phyloP scores from a whole-genome alignment of 2,888 invertebrate genomes.

The Hofmannophila pseudospretella region DNA sequence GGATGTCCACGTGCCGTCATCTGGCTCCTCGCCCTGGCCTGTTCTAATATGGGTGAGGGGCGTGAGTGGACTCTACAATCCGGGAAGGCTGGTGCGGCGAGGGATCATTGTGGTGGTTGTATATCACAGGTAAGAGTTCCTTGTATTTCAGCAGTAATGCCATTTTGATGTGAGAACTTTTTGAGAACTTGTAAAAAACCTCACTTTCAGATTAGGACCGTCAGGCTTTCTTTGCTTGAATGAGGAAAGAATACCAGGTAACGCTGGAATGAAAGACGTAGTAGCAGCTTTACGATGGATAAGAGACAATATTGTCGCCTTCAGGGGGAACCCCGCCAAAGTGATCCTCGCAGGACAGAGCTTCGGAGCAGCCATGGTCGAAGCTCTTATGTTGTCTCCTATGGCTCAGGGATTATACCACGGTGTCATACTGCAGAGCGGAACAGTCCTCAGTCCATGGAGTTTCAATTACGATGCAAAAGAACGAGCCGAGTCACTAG shows the following conservation, averaged over 20 bases:
- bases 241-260: slow-evolving; percentile 55
- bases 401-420: slow-evolving; percentile 48
- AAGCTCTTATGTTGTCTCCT: slow-evolving; percentile 44
- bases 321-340: slow-evolving; percentile 54
- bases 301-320: slow-evolving; percentile 62
- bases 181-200: background rate
- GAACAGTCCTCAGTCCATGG: slow-evolving; percentile 57
- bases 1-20: slow-evolving; percentile 79
- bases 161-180: too few relatives aligned
- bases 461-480: slow-evolving; percentile 58
- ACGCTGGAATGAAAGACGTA: slow-evolving; percentile 58
- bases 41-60: slow-evolving; percentile 60
- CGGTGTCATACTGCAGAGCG: slow-evolving; percentile 62
- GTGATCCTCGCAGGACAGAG: slow-evolving; percentile 58
- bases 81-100: slow-evolving; percentile 43
- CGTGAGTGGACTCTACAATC: slow-evolving; percentile 39
- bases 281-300: slow-evolving; percentile 59
- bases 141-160: background rate
- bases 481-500: slow-evolving; percentile 37
- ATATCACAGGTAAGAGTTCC: slow-evolving; percentile 46
- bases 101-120: slow-evolving; percentile 52
- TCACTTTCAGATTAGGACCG: slow-evolving; percentile 45
- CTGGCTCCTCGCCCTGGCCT: slow-evolving; percentile 37
- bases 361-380: slow-evolving; percentile 60
- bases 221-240: slow-evolving; percentile 54